Evolutionary conservation across 2,888 invertebrate species (phyloP).

Genomic region (Hyppa rectilinea): DNA sequence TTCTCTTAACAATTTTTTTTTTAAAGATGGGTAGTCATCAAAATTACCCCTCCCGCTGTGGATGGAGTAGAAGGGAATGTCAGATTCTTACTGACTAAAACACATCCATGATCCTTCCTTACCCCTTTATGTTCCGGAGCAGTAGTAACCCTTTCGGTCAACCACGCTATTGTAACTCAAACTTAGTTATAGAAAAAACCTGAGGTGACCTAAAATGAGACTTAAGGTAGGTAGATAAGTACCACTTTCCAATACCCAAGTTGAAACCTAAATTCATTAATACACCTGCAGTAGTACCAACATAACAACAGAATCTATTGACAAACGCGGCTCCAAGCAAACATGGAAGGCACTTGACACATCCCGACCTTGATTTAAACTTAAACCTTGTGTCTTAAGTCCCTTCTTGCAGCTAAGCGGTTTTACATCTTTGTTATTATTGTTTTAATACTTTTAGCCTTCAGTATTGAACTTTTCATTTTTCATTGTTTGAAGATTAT

Average conservation of each 20-base stretch:
- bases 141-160: too few species aligned
- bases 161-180: too few species aligned
- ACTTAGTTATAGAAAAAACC: too few species aligned
- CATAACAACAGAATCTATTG: slow-evolving; percentile 4
- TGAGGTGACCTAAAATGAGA: too few species aligned
- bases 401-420: slow-evolving; percentile 38
- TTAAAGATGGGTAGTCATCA: too few species aligned
- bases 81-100: too few species aligned
- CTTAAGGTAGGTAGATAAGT: too few species aligned
- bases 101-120: too few species aligned
- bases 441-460: slow-evolving; percentile 34
- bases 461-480: slow-evolving; percentile 26
- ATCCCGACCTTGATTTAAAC: slow-evolving; percentile 37
- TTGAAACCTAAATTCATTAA: background rate
- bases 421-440: slow-evolving; percentile 23
- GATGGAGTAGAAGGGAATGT: too few species aligned
- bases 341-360: slow-evolving; percentile 41
- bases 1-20: too few species aligned
- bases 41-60: too few species aligned
- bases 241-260: background rate
- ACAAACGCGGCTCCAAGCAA: slow-evolving; percentile 19
- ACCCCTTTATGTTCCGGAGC: too few species aligned
- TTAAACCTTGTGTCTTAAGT: slow-evolving; percentile 29
- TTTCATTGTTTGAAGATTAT: slow-evolving; percentile 23
- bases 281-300: background rate